Base-by-base conservation (phyloP, 2,797 vertebrate genomes). In the Sebastes miniatus region DNA sequence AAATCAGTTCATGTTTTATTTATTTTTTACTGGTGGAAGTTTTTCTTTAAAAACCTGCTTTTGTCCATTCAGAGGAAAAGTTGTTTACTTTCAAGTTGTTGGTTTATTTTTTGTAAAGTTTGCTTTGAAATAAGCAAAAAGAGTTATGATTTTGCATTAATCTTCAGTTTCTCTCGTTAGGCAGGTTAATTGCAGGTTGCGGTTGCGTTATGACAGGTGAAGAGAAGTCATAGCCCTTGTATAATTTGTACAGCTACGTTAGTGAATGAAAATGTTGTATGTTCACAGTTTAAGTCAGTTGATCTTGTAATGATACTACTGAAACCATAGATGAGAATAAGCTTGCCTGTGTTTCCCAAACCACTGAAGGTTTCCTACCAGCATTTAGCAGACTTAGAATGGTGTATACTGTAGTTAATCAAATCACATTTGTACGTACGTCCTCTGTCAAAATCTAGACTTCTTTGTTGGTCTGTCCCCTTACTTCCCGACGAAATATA, bases 171-270 rank as follows among this genome's bases (percentile, higher is more conserved):
- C 34, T 87, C 80, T 89, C 34, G 8, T 87, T 74, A 73, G 77
- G 87, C 80, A 73, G 77, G 80, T 88, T 72, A 80, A 85, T 90
- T 82, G 85, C 87, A 85, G 87, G 89, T 85, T 82, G 85, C 59
- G 75, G 82, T 85, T 85, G 85, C 57, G 84, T 90, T 91, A 90
- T 80, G 89, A 88, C 85, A 52, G 80, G 82, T 84, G 85, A 88
- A 85, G 88, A 91, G 87, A 89, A 86, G 88, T 91, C 90, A 85
- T 89, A 90, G 88, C 83, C 86, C 85, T 88, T 95, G 92, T 95
- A 94, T 94, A 95, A 92, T 93, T 92, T 96, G 95, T 96, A 95
- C 93, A 95, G 94, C 89, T 92, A 91, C 50, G 70, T 95, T 93
- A 95, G 93, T 94, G 93, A 94, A 94, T 94, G 92, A 94, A 94